Evolutionary conservation across 92 coral and sea anemone species (phyloP).

Genomic region (Umimayanthus kanabou): DNA sequence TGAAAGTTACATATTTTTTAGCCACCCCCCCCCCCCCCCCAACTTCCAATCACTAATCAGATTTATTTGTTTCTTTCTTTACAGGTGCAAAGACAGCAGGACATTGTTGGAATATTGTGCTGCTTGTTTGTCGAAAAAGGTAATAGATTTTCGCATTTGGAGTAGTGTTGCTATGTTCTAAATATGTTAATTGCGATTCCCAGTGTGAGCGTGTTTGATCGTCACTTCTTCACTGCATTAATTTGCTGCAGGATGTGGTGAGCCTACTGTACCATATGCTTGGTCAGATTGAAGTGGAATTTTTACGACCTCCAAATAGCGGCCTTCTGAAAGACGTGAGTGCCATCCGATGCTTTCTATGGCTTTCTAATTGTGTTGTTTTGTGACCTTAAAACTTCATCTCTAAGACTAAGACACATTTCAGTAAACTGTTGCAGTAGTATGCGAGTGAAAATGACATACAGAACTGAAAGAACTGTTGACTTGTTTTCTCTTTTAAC

Average conservation of each 20-base stretch:
- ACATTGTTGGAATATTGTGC: slow-evolving; percentile 41
- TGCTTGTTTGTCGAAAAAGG: slow-evolving; percentile 58
- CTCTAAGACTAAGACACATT: too few relatives aligned
- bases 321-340: slow-evolving; percentile 58
- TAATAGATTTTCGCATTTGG: not conserved
- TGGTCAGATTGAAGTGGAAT: slow-evolving; percentile 45
- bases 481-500: too few relatives aligned
- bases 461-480: too few relatives aligned
- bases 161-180: not conserved
- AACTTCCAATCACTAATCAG: too few relatives aligned
- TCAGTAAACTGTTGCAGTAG: too few relatives aligned
- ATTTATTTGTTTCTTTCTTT: not conserved
- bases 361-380: not conserved
- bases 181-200: not conserved
- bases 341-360: not conserved
- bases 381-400: not conserved
- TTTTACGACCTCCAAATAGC: slow-evolving; percentile 10
- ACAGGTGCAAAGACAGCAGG: slow-evolving; percentile 52
- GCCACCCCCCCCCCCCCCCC: too few relatives aligned
- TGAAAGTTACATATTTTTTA: not conserved
- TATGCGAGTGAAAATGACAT: too few relatives aligned
- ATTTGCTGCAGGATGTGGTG: slow-evolving; percentile 50
- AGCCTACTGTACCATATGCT: slow-evolving; percentile 64
- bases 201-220: not conserved
- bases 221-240: not conserved